Evolutionary conservation across 1,140 invertebrate species (phyloP).

Genomic region (Pteromalus puparum): DNA sequence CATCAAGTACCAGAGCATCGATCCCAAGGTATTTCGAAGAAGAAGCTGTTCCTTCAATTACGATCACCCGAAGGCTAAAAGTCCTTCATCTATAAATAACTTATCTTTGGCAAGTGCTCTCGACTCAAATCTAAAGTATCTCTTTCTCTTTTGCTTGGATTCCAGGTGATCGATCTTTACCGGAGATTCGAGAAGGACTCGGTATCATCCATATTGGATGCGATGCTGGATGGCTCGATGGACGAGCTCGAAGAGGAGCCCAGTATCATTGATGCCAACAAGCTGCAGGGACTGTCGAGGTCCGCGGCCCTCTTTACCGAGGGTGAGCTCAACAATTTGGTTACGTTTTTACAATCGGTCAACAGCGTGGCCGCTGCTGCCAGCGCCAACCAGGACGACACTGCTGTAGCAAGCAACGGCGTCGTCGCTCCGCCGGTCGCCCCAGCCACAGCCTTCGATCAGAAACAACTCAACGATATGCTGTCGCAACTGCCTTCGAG

Average conservation of each 20-base stretch:
- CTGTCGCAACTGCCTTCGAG: constrained; percentile 65
- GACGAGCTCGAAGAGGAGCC: constrained; percentile 77
- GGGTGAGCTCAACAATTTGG: constrained; percentile 79
- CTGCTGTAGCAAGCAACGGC: constrained; percentile 31
- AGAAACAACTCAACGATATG: constrained; percentile 68
- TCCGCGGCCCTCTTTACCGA: constrained; percentile 83
- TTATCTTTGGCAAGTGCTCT: too few relatives aligned
- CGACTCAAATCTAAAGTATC: background rate
- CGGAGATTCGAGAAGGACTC: constrained; percentile 85
- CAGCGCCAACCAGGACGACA: constrained; percentile 41
- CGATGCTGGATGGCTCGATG: constrained; percentile 79
- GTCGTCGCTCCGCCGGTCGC: background rate
- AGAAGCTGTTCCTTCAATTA: background rate
- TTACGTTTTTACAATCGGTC: constrained; percentile 74
- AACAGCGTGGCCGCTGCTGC: constrained; percentile 7
- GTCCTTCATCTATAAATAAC: too few relatives aligned
- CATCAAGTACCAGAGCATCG: constrained; percentile 87
- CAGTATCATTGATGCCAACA: constrained; percentile 76
- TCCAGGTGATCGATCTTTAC: constrained; percentile 80
- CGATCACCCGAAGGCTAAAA: too few relatives aligned
- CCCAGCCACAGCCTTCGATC: constrained; percentile 55
- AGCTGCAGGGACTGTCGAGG: constrained; percentile 78
- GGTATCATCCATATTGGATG: constrained; percentile 84
- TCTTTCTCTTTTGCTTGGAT: background rate
- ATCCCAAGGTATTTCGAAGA: constrained; percentile 76